A percentile compares a stretch with the other conserved stretches of the same genome.
Evolutionary conservation across 2,888 invertebrate genomes (phyloP).

Genomic region (Oasisia sp.): DNA sequence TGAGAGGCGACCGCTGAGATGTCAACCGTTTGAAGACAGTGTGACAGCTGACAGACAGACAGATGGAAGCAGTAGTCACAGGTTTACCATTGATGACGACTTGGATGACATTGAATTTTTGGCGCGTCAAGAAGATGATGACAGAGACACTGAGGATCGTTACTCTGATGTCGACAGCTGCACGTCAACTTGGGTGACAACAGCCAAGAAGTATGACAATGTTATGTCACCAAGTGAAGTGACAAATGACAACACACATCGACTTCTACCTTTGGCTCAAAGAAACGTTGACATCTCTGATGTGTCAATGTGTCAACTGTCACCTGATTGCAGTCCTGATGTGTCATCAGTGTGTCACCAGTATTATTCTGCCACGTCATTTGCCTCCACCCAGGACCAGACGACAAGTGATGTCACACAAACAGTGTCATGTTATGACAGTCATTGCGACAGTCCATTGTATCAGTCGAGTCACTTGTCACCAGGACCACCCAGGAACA

Average conservation of each 20-base stretch:
- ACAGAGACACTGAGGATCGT: background rate
- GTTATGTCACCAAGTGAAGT: background rate
- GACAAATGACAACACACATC: background rate
- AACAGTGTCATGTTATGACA: background rate
- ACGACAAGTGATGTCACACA: background rate
- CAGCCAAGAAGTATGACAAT: background rate
- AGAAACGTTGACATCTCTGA: background rate
- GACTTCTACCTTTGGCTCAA: background rate
- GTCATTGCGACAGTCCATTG: background rate
- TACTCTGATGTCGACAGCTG: background rate
- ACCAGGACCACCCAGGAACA: background rate
- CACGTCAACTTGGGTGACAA: background rate
- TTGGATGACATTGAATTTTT: background rate
- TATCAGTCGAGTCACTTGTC: background rate
- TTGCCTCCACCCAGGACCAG: background rate
- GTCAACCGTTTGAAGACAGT: slow-evolving; percentile 1
- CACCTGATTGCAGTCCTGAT: background rate
- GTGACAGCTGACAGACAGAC: background rate
- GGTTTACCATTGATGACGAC: background rate
- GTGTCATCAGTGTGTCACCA: background rate
- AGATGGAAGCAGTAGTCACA: background rate
- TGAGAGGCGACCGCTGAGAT: background rate
- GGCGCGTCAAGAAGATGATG: background rate
- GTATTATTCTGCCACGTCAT: background rate
- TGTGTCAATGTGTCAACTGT: background rate